Percentiles rank a stretch among this genome's conserved stretches.
These are phyloP conservation scores for Sinocyclocheilus maitianheensis DNA, from an alignment of 2,113 vertebrate species.

Conservation along the genomic window DNA sequence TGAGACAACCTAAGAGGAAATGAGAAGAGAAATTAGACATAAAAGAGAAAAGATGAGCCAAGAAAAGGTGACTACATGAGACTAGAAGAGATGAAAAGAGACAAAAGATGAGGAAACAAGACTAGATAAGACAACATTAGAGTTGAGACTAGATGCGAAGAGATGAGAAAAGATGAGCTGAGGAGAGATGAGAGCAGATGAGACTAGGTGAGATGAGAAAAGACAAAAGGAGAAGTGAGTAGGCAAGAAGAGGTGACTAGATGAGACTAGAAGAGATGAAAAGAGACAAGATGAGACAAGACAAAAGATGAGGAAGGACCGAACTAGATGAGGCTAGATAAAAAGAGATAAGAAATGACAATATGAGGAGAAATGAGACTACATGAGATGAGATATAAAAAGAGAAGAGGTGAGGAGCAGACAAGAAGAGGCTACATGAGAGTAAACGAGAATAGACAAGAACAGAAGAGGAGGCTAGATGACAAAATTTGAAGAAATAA, in stretches of 20 bases:
- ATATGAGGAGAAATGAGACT: neutral
- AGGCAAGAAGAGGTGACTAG: neutral
- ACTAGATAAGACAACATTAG: neutral
- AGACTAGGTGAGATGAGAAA: neutral
- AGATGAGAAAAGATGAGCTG: neutral
- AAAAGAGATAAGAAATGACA: neutral
- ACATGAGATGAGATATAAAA: neutral
- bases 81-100: neutral
- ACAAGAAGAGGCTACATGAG: neutral
- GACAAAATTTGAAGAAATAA: neutral
- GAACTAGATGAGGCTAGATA: no score
- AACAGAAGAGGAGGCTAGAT: neutral
- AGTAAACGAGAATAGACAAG: neutral
- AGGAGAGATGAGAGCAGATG: no score
- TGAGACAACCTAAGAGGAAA: no score
- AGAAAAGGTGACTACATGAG: no score
- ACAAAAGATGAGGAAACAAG: neutral
- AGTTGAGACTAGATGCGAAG: neutral
- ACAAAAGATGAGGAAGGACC: neutral
- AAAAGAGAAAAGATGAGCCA: no score
- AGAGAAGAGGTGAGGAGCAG: neutral
- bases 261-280: slow-evolving; percentile 4
- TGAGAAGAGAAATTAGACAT: no score
- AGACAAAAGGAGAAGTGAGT: neutral
- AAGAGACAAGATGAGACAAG: neutral